Conservation (phyloP, 2,797 vertebrate species). For the Bradypus variegatus region DNA sequence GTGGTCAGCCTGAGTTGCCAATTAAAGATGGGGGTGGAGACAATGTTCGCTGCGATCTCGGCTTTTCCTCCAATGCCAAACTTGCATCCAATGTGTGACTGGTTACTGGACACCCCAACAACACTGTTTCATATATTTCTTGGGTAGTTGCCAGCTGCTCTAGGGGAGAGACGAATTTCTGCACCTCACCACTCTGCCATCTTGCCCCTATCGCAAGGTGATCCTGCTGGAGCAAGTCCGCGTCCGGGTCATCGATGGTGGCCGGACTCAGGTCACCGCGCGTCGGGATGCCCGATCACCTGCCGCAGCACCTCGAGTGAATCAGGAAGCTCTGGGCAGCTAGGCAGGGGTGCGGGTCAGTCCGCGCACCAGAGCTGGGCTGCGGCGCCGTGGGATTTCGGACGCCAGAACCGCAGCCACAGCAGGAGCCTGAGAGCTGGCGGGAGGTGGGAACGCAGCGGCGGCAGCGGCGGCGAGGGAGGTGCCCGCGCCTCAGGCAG, state of each 20-base stretch:
- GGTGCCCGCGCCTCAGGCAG: conserved; percentile 37
- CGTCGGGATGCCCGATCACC: neutral
- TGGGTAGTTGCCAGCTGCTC: no score
- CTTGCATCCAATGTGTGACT: no score
- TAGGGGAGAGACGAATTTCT: no score
- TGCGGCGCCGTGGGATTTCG: neutral
- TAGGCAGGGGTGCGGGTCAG: neutral
- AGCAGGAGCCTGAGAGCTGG: neutral
- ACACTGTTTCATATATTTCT: no score
- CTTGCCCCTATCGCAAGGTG: no score
- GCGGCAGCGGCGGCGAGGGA: conserved; percentile 16
- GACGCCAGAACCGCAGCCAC: conserved; percentile 12
- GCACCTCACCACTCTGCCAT: no score
- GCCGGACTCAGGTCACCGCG: conserved; percentile 19
- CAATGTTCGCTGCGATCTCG: no score
- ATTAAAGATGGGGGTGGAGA: no score
- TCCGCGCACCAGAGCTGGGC: neutral
- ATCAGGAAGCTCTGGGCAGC: neutral
- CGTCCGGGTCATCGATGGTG: conserved; percentile 23
- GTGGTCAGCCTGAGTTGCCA: no score
- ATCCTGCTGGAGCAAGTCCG: conserved; percentile 7
- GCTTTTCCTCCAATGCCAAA: no score
- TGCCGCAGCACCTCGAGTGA: conserved; percentile 26
- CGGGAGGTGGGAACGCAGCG: neutral
- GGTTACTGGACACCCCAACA: no score